Evolutionary conservation across 2,113 vertebrate species (phyloP), one percentile per base, ranked within the genome.

Genomic region (Apistogramma diplotaenia): DNA sequence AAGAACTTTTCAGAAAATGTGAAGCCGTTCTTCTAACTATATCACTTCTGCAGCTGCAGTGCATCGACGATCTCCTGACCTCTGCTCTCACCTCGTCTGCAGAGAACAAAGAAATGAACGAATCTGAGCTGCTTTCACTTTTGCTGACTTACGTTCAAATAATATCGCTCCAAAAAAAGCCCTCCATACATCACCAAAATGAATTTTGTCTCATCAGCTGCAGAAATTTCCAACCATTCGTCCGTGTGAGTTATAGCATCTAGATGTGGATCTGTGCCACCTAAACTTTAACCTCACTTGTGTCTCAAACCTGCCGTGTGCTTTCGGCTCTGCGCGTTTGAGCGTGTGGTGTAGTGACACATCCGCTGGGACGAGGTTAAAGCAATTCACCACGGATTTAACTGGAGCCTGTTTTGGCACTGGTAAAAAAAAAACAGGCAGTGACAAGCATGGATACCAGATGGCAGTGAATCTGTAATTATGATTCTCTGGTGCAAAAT

Each of bases 391-490:
- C 51, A 55, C 70, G 76, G 85, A 59, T 85, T 60, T 67, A 78
- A 83, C 74, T 74, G 83, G 82, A 82, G 80, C 29, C 85, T 71
- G 84, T 77, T 91, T 89, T 92, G 90, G 91, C 88, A 86, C 31
- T 19, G 40, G 40, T 59, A 61, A 86, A 29, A 79, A 58, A 86
- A 29, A 79, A 87, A 89, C 89, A 88, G 90, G 93, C 93, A 90
- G 89, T 85, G 85, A 92, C 84, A 49, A 86, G 85, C 87, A 74
- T 40, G 82, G 81, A 60, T 72, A 91, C 84, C 93, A 94, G 93
- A 94, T 94, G 93, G 92, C 81, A 43, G 77, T 84, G 88, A 92
- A 93, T 92, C 75, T 90, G 89, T 93, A 90, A 94, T 94, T 90
- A 85, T 67, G 89, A 92, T 81, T 84, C 90, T 93, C 87, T 84